These are phyloP conservation scores for Halocaridina rubra DNA, from an alignment of 2,888 invertebrate species.

Conservation along the genomic window DNA sequence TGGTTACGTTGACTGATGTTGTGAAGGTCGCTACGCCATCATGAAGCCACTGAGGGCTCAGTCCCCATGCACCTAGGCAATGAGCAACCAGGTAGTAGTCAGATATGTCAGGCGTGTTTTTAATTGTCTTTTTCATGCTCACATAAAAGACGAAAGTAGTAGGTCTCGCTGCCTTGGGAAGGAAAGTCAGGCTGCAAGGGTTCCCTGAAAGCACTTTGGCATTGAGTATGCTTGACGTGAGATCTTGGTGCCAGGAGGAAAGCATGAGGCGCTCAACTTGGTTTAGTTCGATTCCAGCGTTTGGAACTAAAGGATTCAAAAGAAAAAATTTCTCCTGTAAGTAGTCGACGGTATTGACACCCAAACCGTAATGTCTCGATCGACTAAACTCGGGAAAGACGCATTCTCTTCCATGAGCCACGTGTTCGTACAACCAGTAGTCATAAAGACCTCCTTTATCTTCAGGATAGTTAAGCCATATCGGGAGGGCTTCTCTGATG, in stretches of 20 bases:
- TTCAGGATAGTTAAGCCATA: slow-evolving; percentile 3
- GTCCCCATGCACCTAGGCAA: slow-evolving; percentile 45
- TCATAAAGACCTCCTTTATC: slow-evolving; percentile 9
- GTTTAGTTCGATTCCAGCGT: not conserved
- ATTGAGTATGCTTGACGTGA: not conserved
- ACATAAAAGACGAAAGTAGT: slow-evolving; percentile 27
- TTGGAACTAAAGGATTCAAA: not conserved
- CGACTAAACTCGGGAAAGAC: slow-evolving; percentile 15
- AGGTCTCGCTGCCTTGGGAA: not conserved
- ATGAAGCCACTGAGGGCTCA: slow-evolving; percentile 35
- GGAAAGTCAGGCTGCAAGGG: slow-evolving; percentile 20
- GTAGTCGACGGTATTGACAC: slow-evolving; percentile 3
- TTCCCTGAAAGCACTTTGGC: slow-evolving; percentile 5
- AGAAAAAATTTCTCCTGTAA: not conserved
- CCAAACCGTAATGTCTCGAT: not conserved
- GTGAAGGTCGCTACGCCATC: slow-evolving; percentile 25
- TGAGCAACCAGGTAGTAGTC: slow-evolving; percentile 20
- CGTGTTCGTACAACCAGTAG: slow-evolving; percentile 16
- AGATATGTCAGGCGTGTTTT: not conserved
- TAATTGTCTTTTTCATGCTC: not conserved
- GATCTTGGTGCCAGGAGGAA: not conserved
- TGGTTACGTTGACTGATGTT: not conserved
- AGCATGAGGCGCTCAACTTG: not conserved
- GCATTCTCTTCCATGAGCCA: slow-evolving; percentile 15
- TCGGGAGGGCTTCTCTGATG: slow-evolving; percentile 9